These are phyloP conservation scores for Melanostoma scalare DNA, from an alignment of 2,888 invertebrate genomes.

Conservation along the genomic window DNA sequence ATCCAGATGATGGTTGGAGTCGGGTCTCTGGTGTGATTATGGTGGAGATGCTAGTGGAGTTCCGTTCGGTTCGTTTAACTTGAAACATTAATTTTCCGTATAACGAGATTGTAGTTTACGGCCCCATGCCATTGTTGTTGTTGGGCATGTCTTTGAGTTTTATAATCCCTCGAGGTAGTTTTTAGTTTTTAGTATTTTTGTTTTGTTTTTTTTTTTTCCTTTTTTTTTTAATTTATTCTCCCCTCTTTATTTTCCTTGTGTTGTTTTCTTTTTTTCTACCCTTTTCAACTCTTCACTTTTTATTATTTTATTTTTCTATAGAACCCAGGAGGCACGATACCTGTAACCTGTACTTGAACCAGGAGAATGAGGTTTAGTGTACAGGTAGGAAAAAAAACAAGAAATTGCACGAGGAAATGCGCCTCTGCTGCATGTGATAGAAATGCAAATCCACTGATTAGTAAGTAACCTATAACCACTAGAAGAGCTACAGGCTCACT, in stretches of 20 bases:
- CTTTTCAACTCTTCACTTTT: slow-evolving; percentile 22
- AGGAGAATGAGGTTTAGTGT: slow-evolving; percentile 13
- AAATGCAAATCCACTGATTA: slow-evolving; percentile 68
- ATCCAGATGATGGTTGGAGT: slow-evolving; percentile 4
- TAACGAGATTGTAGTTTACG: slow-evolving; percentile 71
- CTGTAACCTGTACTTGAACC: neutral
- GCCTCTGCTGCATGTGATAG: slow-evolving; percentile 55
- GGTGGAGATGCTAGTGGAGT: slow-evolving; percentile 30
- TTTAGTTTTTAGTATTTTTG: slow-evolving; percentile 56
- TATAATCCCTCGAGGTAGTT: slow-evolving; percentile 45
- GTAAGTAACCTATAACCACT: slow-evolving; percentile 71
- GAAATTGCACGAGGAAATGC: slow-evolving; percentile 41
- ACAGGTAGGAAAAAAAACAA: neutral
- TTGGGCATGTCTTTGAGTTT: slow-evolving; percentile 44
- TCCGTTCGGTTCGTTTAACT: slow-evolving; percentile 70
- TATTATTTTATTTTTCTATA: slow-evolving; percentile 40
- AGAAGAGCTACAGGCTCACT: slow-evolving; percentile 28
- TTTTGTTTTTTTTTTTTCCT: slow-evolving; percentile 30
- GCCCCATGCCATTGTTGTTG: slow-evolving; percentile 61
- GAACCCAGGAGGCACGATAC: slow-evolving; percentile 30
- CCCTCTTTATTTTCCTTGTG: neutral
- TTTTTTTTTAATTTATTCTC: slow-evolving; percentile 21
- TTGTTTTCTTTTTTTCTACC: neutral
- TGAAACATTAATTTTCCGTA: slow-evolving; percentile 72
- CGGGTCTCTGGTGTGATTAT: slow-evolving; percentile 17